Base-by-base conservation (phyloP, 2,113 vertebrate species). In the Cariama cristata region DNA sequence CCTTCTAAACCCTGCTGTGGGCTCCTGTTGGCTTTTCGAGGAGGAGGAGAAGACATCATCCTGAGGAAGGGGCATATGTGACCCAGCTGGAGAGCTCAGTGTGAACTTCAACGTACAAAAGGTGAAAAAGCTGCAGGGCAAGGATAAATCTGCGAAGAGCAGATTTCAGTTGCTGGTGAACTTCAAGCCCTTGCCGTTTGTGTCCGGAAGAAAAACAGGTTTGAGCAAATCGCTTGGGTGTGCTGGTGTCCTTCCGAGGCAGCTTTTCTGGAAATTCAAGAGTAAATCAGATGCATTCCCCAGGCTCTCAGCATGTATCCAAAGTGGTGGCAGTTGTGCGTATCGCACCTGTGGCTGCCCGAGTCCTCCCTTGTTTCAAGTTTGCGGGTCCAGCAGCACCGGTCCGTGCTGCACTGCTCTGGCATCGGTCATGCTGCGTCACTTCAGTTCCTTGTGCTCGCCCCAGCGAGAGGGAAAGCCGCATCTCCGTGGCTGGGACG, bases 21-120 rank as follows among this genome's bases (percentile, higher is more conserved):
- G 24, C 18, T 79, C 3, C 17, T 1, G 1, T 28, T 1, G 3
- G 56, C 62, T 59, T 71, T 63, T n/a, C 0, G 0, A 28, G 32
- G 20, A 20, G 35, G 28, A 58, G 53, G 11, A 60, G 42, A 33
- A 45, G 55, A 19, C 1, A 1, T 22, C 12, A 4, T 11, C 42
- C 58, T 52, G 40, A 49, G 63, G 42, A 76, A 24, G 42, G 17
- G 40, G 27, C 0, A 8, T 0, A 0, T 8, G 11, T 72, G 58
- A 32, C 52, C 14, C 2, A 2, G 32, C 45, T 50, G 45, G 27
- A 52, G 79, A 42, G 16, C 16, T 79, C 66, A 33, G 23, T 12
- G 27, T 24, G 30, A 40, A 17, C 21, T 45, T 69, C 27, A 26
- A 1, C 2, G 0, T 16, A 5, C 8, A 18, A 47, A 66, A 59